These are phyloP conservation scores for Fulmarus glacialis DNA, from an alignment of 2,113 vertebrate species.

Conservation along the genomic window DNA sequence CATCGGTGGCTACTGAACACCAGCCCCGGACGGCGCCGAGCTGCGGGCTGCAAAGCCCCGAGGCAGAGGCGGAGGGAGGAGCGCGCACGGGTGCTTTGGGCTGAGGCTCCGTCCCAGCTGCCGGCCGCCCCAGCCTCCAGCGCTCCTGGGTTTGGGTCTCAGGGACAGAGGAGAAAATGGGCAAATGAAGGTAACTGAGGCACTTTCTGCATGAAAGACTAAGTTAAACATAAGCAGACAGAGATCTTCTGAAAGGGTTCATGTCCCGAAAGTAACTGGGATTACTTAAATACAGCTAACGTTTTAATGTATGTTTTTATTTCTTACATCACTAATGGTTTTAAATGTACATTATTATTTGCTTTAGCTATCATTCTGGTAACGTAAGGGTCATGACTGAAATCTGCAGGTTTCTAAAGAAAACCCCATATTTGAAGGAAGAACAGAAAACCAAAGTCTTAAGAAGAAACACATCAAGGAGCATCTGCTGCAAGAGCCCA, in stretches of 20 bases:
- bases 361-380: neutral
- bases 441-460: neutral
- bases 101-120: neutral
- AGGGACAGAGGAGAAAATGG: neutral
- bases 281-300: neutral
- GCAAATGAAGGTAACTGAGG: neutral
- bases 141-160: neutral
- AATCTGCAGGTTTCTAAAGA: neutral
- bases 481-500: no score
- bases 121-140: neutral
- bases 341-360: accelerated
- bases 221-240: neutral
- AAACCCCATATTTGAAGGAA: neutral
- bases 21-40: neutral
- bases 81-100: accelerated
- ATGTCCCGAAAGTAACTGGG: neutral
- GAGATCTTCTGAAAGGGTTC: neutral
- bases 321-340: neutral
- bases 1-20: neutral
- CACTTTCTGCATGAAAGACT: neutral
- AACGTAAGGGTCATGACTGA: neutral
- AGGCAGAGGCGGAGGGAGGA: neutral
- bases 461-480: neutral
- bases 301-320: neutral
- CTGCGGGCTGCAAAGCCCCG: neutral